Percentiles rank a stretch among this genome's conserved stretches.
These are phyloP conservation scores for Ditylenchus weischeri DNA, from an alignment of 2,888 invertebrate species.

Conservation along the genomic window DNA sequence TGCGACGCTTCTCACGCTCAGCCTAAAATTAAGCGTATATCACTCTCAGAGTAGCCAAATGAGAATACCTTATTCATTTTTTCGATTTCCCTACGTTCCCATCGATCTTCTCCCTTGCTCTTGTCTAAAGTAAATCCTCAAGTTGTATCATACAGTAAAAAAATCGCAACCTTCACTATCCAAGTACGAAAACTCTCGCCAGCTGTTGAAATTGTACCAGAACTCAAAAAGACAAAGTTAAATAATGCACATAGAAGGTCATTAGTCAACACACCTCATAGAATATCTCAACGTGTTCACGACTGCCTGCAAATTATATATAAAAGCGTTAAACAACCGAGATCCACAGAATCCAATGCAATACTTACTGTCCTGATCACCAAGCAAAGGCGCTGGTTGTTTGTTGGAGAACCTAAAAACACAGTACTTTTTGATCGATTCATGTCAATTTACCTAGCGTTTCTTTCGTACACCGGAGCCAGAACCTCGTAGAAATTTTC, in stretches of 20 bases:
- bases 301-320: slow-evolving; percentile 59
- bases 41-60: slow-evolving; percentile 3
- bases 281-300: slow-evolving; percentile 84
- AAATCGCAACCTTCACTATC: slow-evolving; percentile 74
- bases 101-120: slow-evolving; percentile 89
- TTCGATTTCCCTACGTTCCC: slow-evolving; percentile 95
- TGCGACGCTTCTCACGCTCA: slow-evolving; percentile 84
- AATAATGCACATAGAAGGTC: no score
- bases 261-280: slow-evolving; percentile 66
- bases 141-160: no score
- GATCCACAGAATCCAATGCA: slow-evolving; percentile 72
- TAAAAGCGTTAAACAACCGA: not conserved
- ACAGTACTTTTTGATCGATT: not conserved
- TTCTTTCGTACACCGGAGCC: slow-evolving; percentile 63
- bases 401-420: slow-evolving; percentile 27
- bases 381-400: slow-evolving; percentile 78
- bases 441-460: slow-evolving; percentile 61
- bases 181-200: slow-evolving; percentile 96
- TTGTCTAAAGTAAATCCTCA: slow-evolving; percentile 68
- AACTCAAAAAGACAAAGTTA: slow-evolving; percentile 63
- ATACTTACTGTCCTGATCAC: slow-evolving; percentile 67
- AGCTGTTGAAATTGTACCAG: slow-evolving; percentile 94
- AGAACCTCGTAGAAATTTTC: slow-evolving; percentile 70
- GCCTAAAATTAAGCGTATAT: slow-evolving; percentile 58
- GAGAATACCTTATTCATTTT: slow-evolving; percentile 80